Base-by-base conservation (phyloP, 2,113 vertebrate species). In the Isichthys henryi region DNA sequence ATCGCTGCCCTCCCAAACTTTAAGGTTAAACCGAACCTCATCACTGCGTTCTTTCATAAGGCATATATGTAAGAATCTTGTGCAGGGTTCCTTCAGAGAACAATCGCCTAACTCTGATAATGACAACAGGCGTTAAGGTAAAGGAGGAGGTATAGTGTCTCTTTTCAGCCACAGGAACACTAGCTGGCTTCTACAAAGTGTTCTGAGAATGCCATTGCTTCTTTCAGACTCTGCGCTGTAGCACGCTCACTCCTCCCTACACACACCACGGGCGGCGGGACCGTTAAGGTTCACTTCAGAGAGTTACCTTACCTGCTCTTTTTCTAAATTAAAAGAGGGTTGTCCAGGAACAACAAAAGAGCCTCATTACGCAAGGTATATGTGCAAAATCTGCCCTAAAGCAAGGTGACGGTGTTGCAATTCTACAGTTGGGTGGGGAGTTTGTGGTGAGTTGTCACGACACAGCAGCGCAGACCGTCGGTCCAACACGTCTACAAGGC, bases 401-500 rank as follows among this genome's bases (percentile, higher is more conserved):
- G 95, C 95, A 96, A 96, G 96, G 95, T 96, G 95, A 96, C 95
- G 93, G 93, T 95, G 94, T 96, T 93, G 94, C 91, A 90, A 92
- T 92, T 95, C 88, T 95, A 94, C 93, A 94, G 93, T 94, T 95
- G 53, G 39, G 85, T 31, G 43, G 85, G 21, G 87, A 91, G 70
- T 35, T 13, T 74, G 31, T 23, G 77, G 19, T 49, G 50, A 56
- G 74, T 50, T 83, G 13, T 91, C 88, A 91, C 77, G 85, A 91
- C 94, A 97, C 95, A 93, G 95, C 94, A 93, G 95, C 94, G 95
- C 95, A 97, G 96, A 97, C 95, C 96, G 97, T 97, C 96, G 95
- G 96, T 97, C 95, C 96, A 95, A 97, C 96, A 94, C 95, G 97
- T 97, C 95, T 97, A 98, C 97, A 99, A 99, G 98, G 98, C 98